Base-by-base conservation (phyloP, 1,140 invertebrate genomes). In the Bombus balteatus region DNA sequence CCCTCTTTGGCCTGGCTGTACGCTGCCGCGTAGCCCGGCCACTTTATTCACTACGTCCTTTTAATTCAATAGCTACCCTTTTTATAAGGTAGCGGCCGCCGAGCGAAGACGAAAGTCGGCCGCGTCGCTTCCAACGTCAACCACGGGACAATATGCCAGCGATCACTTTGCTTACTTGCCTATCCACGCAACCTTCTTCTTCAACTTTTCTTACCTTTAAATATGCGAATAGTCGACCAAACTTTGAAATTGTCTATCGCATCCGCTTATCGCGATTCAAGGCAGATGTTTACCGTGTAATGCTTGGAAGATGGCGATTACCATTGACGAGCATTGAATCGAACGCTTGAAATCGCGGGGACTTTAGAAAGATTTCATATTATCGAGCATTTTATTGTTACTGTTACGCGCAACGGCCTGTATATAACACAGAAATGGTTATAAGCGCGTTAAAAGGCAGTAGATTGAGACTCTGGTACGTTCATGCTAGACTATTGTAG, bases 61-160 rank as follows among this genome's bases (percentile, higher is more conserved):
- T 94, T 95, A 94, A 94, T 94, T 94, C 92, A 94, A 94, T 94
- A 94, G 92, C 89, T 89, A 89, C 89, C 89, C 88, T 92, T 92
- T 93, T 92, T 92, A 90, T 91, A 91, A 91, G 83, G 84, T 81
- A 79, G 62, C 65, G 53, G 39, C 68, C 78, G 83, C 78, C 70
- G 70, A 75, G 74, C 89, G 70, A 83, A 75, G 90, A 88, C 90
- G 89, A 79, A 90, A 90, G 79, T 87, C 87, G 62, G 70, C 43
- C 71, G 65, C 79, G 65, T 39, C 81, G 59, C 74, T 77, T 37
- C 41, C 62, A 77, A 88, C 88, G 80, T 68, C 88, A 59, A 32
- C 71, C 13, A 37, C 34, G 34, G 59, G 22, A 68, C 76, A 68
- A 87, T 59, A 43, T 65, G 68, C 87, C 73, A 10, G 41, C 39